Evolutionary conservation across 2,797 vertebrate species (phyloP).

Genomic region (Enteromius thamalakanensis): DNA sequence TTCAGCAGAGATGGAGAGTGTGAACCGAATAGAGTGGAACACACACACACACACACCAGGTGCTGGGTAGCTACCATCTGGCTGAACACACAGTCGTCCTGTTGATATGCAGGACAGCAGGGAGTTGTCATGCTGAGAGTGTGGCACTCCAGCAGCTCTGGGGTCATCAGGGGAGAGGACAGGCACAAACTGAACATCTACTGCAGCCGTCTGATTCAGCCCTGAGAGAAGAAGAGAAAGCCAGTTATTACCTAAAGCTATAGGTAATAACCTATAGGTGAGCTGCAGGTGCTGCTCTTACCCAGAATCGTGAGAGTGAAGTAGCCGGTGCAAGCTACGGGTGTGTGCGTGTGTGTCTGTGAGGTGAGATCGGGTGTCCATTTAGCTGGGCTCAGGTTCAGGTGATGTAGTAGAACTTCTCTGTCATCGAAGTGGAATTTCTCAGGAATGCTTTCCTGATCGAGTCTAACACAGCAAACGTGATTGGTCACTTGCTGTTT

Average conservation of each 20-base stretch:
- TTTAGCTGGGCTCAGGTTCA: conserved; percentile 81
- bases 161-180: conserved; percentile 78
- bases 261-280: no score
- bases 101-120: conserved; percentile 79
- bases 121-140: conserved; percentile 71
- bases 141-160: conserved; percentile 68
- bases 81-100: conserved; percentile 72
- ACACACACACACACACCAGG: conserved; percentile 73
- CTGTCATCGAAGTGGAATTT: conserved; percentile 80
- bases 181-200: conserved; percentile 83
- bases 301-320: conserved; percentile 87
- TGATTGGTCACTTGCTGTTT: conserved; percentile 75
- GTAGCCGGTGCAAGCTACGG: conserved; percentile 75
- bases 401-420: conserved; percentile 76
- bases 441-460: conserved; percentile 81
- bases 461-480: conserved; percentile 72
- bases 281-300: conserved; percentile 65
- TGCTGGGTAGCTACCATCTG: conserved; percentile 49
- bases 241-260: neutral
- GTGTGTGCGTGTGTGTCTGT: conserved; percentile 55
- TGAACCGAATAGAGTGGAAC: neutral
- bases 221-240: conserved; percentile 71
- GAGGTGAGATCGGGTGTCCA: conserved; percentile 70
- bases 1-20: neutral
- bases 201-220: conserved; percentile 85